Evolutionary conservation across 2,797 vertebrate species (phyloP).

Genomic region (Chanos chanos): DNA sequence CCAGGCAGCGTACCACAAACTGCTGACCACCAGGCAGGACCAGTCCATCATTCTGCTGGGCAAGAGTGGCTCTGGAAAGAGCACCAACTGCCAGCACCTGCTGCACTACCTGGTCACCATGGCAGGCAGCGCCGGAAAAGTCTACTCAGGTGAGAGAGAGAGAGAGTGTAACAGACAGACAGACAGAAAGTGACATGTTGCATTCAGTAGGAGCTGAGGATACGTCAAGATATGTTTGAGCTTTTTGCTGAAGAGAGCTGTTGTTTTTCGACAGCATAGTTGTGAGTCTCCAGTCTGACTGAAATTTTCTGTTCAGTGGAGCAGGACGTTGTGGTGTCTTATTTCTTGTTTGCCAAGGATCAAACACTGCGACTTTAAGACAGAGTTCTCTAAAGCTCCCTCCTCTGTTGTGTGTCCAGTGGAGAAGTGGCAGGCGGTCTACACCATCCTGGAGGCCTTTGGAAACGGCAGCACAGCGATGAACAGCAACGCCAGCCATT

Average conservation of each 20-base stretch:
- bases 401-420: conserved; percentile 60
- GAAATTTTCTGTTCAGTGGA: no score
- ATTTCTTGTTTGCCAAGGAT: no score
- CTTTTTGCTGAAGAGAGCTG: no score
- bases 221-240: no score
- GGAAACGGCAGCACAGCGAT: conserved; percentile 87
- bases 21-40: conserved; percentile 93
- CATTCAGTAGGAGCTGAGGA: no score
- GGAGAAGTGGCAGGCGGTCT: conserved; percentile 96
- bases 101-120: conserved; percentile 90
- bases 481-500: conserved; percentile 90
- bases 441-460: conserved; percentile 91
- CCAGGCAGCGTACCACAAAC: conserved; percentile 87
- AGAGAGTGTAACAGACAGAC: no score
- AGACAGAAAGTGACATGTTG: no score
- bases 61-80: conserved; percentile 91
- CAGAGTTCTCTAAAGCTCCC: conserved; percentile 6
- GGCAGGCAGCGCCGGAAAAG: conserved; percentile 83
- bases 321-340: no score
- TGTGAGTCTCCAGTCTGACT: no score
- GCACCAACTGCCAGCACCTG: conserved; percentile 91
- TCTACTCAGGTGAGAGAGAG: conserved; percentile 82
- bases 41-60: conserved; percentile 90
- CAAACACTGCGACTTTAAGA: no score
- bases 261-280: no score